These are phyloP conservation scores for Caenorhabditis plicata DNA, from an alignment of 2,888 invertebrate genomes.

Conservation along the genomic window DNA sequence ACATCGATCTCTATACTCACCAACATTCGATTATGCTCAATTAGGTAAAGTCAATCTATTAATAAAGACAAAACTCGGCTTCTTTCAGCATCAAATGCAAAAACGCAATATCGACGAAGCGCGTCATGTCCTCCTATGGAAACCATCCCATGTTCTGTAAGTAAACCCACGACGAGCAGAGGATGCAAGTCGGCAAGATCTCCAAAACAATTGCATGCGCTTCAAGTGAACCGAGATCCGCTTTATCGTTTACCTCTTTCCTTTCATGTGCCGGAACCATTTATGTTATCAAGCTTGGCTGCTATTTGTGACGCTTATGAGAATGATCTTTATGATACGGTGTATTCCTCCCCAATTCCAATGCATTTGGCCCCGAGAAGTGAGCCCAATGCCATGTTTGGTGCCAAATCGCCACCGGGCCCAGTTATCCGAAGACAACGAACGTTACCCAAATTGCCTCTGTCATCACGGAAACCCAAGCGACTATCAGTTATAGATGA, in stretches of 20 bases:
- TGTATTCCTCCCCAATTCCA: slow-evolving; percentile 6
- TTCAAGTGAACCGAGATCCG: slow-evolving; percentile 20
- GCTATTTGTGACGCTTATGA: slow-evolving; percentile 55
- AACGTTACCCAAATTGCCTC: slow-evolving; percentile 22
- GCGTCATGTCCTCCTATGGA: slow-evolving; percentile 24
- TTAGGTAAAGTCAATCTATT: slow-evolving; percentile 36
- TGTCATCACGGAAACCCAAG: no score
- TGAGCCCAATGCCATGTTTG: no score
- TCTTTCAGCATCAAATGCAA: slow-evolving; percentile 16
- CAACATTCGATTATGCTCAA: slow-evolving; percentile 45
- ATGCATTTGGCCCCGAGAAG: slow-evolving; percentile 4
- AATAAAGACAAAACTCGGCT: neutral
- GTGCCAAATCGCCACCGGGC: slow-evolving; percentile 13
- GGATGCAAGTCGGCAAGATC: slow-evolving; percentile 19
- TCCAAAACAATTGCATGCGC: neutral
- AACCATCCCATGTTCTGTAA: slow-evolving; percentile 28
- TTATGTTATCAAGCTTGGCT: slow-evolving; percentile 60
- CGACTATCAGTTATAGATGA: slow-evolving; percentile 29
- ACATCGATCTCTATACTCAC: slow-evolving; percentile 47
- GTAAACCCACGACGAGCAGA: slow-evolving; percentile 15
- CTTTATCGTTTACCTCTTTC: slow-evolving; percentile 34
- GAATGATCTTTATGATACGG: slow-evolving; percentile 30
- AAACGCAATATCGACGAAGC: slow-evolving; percentile 15
- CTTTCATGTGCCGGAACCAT: slow-evolving; percentile 52
- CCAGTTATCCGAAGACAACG: slow-evolving; percentile 27